Base-by-base conservation (phyloP, 2,113 vertebrate species). In the Lophura nycthemera region DNA sequence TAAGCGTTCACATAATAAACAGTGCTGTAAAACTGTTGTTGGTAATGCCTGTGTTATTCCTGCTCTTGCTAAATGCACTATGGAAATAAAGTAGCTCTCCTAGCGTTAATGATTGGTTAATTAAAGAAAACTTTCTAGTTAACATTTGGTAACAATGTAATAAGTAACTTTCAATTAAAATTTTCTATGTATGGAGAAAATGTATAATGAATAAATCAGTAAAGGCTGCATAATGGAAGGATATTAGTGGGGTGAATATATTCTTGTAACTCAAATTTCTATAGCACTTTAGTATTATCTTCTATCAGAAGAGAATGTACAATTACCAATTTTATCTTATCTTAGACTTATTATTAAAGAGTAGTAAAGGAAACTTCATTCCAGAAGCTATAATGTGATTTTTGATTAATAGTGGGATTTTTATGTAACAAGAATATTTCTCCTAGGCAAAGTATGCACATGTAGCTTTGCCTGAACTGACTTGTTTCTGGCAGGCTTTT, bases 351-450 rank as follows among this genome's bases (percentile, higher is more conserved):
- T 98, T 98, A 98, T 98, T 97, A 96, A 97, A 97, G 86, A 97
- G 93, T 97, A 97, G 97, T 97, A 98, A 98, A 97, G 97, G 98
- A 97, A 98, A 97, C 97, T 98, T 98, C 97, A 97, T 98, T 98
- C 97, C 97, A 97, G 93, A 94, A 97, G 95, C 95, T 96, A 87
- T 98, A 98, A 98, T 98, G 92, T 98, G 98, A 98, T 98, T 98
- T 98, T 98, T 98, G 97, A 98, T 98, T 98, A 98, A 98, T 97
- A 97, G 93, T 90, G 95, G 95, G 97, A 96, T 97, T 98, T 98
- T 98, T 97, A 98, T 98, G 98, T 98, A 98, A 98, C 98, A 98
- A 97, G 98, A 98, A 98, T 98, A 98, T 98, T 98, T 98, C 97
- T 98, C 78, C 93, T 93, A 96, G 97, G 97, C 97, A 94, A 97